phyloP scores from a whole-genome alignment of 2,113 vertebrate species.

The Tricholaema leucomelas region DNA sequence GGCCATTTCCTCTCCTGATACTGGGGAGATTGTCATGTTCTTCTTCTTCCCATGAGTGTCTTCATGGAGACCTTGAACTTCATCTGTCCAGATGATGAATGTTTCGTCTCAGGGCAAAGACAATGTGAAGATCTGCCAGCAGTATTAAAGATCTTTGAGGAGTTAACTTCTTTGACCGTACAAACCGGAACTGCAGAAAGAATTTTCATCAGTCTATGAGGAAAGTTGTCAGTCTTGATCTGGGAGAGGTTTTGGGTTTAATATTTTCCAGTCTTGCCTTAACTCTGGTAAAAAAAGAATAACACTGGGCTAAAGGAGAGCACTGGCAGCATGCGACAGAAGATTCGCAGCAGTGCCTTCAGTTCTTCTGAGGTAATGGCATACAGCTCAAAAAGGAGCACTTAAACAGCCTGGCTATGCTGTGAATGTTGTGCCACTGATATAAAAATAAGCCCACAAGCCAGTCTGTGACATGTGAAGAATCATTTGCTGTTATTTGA shows the following conservation, averaged over 20 bases:
- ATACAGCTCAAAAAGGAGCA: not conserved
- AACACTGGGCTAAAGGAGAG: not conserved
- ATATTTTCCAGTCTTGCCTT: not conserved
- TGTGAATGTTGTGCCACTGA: not conserved
- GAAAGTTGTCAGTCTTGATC: not conserved
- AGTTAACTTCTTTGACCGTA: not conserved
- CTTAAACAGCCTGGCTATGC: not conserved
- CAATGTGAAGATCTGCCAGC: not conserved
- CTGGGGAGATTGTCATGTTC: not conserved
- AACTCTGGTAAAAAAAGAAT: not conserved
- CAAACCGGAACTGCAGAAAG: not conserved
- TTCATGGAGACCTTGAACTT: not conserved
- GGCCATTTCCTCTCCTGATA: no score
- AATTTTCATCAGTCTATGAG: not conserved
- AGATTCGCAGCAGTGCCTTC: not conserved
- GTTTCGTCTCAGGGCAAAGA: not conserved
- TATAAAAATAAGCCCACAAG: slow-evolving; percentile 32
- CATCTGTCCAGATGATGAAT: not conserved
- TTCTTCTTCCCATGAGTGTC: not conserved
- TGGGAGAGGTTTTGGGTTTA: not conserved
- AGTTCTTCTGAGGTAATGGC: not conserved
- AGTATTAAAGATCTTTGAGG: not conserved
- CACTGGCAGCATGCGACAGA: not conserved
- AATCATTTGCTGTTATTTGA: slow-evolving; percentile 10
- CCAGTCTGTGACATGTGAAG: slow-evolving; percentile 13